Evolutionary conservation across 2,797 vertebrate genomes (phyloP), one percentile per base, ranked within the genome.

Genomic region (Lagocephalus sceleratus): DNA sequence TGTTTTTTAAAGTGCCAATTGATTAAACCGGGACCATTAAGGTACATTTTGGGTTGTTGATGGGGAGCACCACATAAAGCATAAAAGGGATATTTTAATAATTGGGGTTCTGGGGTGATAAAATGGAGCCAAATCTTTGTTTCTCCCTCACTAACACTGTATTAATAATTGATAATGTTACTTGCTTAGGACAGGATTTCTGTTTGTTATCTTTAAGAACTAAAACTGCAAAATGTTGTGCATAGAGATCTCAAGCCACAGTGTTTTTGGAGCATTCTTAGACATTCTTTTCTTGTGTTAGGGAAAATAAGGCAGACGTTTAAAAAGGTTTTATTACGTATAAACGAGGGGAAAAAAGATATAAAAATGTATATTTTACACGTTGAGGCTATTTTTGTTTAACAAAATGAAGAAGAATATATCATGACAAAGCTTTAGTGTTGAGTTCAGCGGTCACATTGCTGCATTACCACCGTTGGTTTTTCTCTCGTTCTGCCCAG

Each of bases 331-430:
- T 96, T 93, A 94, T 97, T 95, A 95, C 95, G 93, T 86, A 93
- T 92, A 94, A 93, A 93, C 87, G 66, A 92, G 89, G 92, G 86
- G 12, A 35, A 35, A 87, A 93, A 94, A 93, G 90, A 94, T 94
- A 93, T 90, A 85, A 82, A 84, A 92, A 85, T 90, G 87, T 92
- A 92, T 92, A 92, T 92, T 92, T 92, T 97, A 95, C 94, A 97
- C 95, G 94, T 94, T 92, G 90, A 98, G 92, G 93, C 93, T 95
- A 95, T 95, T 95, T 95, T 93, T 94, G 92, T 96, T 95, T 92
- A 92, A 88, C 85, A 86, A 78, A 84, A 78, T 35, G 32, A 35
- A 81, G 63, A 82, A 89, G 82, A 92, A 78, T 95, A 92, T 94
- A 94, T 93, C 93, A 94, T 91, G 59, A 92, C 89, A 91, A 35